Percentiles rank a stretch among this genome's conserved stretches.
phyloP scores from a whole-genome alignment of 2,888 invertebrate genomes.

The Liodrosophila aerea region DNA sequence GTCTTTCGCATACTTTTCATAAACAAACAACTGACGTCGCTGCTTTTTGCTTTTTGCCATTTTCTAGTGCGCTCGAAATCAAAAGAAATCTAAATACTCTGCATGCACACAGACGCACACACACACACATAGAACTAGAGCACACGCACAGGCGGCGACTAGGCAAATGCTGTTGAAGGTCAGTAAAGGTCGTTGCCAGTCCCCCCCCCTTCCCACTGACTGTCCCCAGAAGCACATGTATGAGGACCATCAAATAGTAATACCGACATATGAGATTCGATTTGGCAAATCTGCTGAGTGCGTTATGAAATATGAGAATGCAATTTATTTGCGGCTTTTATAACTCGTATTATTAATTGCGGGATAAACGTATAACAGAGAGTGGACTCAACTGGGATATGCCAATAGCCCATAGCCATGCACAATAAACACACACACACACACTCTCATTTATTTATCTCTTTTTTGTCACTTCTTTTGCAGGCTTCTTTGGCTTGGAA shows the following conservation, averaged over 20 bases:
- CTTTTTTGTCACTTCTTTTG: slow-evolving; percentile 38
- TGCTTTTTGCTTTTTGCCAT: slow-evolving; percentile 9
- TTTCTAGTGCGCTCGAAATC: slow-evolving; percentile 35
- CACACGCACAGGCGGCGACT: slow-evolving; percentile 39
- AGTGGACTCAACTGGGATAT: slow-evolving; percentile 10
- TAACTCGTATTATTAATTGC: slow-evolving; percentile 37
- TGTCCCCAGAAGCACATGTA: slow-evolving; percentile 26
- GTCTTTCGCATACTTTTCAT: slow-evolving; percentile 64
- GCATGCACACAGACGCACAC: slow-evolving; percentile 19
- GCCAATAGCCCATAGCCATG: slow-evolving; percentile 57
- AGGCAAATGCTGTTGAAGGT: slow-evolving; percentile 69
- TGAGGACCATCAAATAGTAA: slow-evolving; percentile 15
- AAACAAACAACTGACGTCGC: slow-evolving; percentile 65
- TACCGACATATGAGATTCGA: slow-evolving; percentile 23
- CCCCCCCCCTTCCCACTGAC: slow-evolving; percentile 11
- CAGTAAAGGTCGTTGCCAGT: slow-evolving; percentile 70
- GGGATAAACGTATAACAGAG: slow-evolving; percentile 16
- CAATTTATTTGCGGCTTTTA: slow-evolving; percentile 42
- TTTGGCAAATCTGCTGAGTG: slow-evolving; percentile 27
- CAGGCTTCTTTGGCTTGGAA: slow-evolving; percentile 23
- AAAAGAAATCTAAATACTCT: slow-evolving; percentile 54
- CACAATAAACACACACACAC: slow-evolving; percentile 37
- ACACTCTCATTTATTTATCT: slow-evolving; percentile 45
- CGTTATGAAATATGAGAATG: slow-evolving; percentile 66
- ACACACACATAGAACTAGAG: slow-evolving; percentile 7